Base-by-base conservation (phyloP, 2,797 vertebrate species). In the Dendrocincla tyrannina region DNA sequence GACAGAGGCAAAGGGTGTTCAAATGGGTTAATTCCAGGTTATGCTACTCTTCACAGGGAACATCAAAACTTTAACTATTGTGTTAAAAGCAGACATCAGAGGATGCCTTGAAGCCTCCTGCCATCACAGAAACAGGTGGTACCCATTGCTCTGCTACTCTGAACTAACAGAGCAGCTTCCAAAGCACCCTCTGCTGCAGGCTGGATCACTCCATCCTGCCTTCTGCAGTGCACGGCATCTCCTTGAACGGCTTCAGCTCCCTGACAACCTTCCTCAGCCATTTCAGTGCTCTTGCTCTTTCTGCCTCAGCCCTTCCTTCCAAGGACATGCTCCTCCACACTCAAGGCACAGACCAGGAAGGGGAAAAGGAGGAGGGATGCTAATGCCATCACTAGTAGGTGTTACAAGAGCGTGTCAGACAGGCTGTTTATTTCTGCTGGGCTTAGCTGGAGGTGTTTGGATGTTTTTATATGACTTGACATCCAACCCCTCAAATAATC, bases 391-490 rank as follows among this genome's bases (percentile, higher is more conserved):
- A 8, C 56, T 11, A 13, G 44, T 5, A 14, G 32, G 13, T 68
- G 52, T n/a, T n/a, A 42, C 58, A 53, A 49, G 25, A 55, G 69
- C 13, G 0, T 18, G 70, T 47, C 91, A 88, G 46, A 78, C 42
- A 74, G 82, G 28, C 58, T 77, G 70, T 59, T 93, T 63, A 42
- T 9, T 77, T 56, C 75, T 93, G 52, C 81, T 79, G 82, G 53
- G 19, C 41, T 95, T 73, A 32, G 80, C 88, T 93, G 89, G 73
- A 78, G 60, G 60, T 64, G 47, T 76, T 56, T 50, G 66, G 79
- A 46, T 85, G 47, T 62, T 83, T 95, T 96, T 78, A 89, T 37
- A n/a, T 0, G 9, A 44, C 39, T 67, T 91, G 89, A 96, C 86
- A 83, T 72, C 77, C 58, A 70, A 70, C 68, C 49, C 64, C 84